A percentile compares a stretch with the other conserved stretches of the same genome.
Evolutionary conservation across 2,888 invertebrate genomes (phyloP).

Genomic region (Lasioglossum villosulum): DNA sequence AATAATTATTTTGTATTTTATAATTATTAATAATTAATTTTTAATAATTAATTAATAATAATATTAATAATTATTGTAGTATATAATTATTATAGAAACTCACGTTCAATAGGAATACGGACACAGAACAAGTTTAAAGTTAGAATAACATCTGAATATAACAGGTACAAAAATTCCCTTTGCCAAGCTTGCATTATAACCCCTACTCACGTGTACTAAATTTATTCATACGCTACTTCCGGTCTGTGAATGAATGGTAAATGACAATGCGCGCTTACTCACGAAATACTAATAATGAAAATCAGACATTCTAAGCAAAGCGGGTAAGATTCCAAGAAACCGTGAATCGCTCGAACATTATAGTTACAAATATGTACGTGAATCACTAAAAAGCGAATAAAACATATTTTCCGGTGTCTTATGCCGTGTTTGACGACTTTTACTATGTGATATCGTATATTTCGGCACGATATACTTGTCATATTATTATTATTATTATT

Average conservation of each 20-base stretch:
- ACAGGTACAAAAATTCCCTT: not conserved
- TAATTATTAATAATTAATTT: too few species aligned
- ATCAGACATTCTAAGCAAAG: slow-evolving; percentile 14
- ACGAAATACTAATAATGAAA: slow-evolving; percentile 33
- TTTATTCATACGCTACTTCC: slow-evolving; percentile 36
- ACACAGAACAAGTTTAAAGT: not conserved
- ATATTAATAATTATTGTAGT: too few species aligned
- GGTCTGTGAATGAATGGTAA: slow-evolving; percentile 45
- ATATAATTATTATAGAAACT: too few species aligned
- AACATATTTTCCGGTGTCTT: not conserved
- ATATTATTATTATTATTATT: too few species aligned
- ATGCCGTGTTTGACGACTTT: not conserved
- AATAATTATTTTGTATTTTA: too few species aligned
- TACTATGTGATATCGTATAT: not conserved
- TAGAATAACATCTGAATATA: not conserved
- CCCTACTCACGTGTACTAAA: not conserved
- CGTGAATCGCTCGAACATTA: not conserved
- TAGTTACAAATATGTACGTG: not conserved
- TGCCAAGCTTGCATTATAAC: slow-evolving; percentile 6
- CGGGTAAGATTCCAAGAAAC: slow-evolving; percentile 18
- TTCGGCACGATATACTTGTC: too few species aligned
- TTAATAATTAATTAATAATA: too few species aligned
- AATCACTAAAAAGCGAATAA: slow-evolving; percentile 14
- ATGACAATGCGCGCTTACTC: slow-evolving; percentile 42
- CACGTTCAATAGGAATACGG: not conserved